Percentiles rank a stretch among this genome's conserved stretches.
Evolutionary conservation across 2,797 vertebrate species (phyloP).

Genomic region (Brotula barbata): DNA sequence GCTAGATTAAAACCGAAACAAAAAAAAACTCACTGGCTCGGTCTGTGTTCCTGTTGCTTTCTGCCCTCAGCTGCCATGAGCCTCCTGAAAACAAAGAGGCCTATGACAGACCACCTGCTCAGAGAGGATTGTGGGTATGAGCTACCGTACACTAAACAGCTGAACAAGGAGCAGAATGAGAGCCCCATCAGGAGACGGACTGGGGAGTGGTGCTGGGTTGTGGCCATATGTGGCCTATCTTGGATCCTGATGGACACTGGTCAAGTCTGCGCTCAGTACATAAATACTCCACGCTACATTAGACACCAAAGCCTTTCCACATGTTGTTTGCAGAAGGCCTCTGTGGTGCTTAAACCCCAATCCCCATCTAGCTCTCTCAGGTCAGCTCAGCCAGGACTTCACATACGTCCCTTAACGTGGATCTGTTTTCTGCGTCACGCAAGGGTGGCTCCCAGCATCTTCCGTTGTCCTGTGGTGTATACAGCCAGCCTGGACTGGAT

Average conservation of each 20-base stretch:
- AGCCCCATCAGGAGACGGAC: conserved; percentile 9
- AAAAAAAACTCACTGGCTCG: conserved; percentile 16
- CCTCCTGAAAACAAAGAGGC: conserved; percentile 60
- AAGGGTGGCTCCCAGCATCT: conserved; percentile 21
- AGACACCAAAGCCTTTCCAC: conserved; percentile 79
- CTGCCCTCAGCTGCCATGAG: conserved; percentile 58
- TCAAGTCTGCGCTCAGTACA: conserved; percentile 68
- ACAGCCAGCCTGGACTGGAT: conserved; percentile 31
- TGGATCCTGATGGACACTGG: conserved; percentile 64
- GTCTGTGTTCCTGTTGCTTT: conserved; percentile 25
- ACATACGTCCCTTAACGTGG: conserved; percentile 47
- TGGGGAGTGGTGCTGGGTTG: conserved; percentile 23
- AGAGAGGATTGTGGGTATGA: conserved; percentile 66
- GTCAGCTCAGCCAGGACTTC: conserved; percentile 62
- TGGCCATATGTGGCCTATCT: conserved; percentile 34
- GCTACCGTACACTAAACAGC: conserved; percentile 73
- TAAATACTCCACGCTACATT: conserved; percentile 82
- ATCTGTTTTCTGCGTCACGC: conserved; percentile 45
- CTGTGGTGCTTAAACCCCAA: conserved; percentile 63
- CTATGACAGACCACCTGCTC: conserved; percentile 71
- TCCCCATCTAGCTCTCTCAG: conserved; percentile 73
- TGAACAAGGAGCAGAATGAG: conserved; percentile 54
- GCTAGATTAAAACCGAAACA: not conserved
- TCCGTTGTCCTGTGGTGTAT: conserved; percentile 41
- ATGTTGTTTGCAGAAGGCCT: conserved; percentile 80